phyloP scores from a whole-genome alignment of 2,113 vertebrate species.

The Okapia johnstoni region DNA sequence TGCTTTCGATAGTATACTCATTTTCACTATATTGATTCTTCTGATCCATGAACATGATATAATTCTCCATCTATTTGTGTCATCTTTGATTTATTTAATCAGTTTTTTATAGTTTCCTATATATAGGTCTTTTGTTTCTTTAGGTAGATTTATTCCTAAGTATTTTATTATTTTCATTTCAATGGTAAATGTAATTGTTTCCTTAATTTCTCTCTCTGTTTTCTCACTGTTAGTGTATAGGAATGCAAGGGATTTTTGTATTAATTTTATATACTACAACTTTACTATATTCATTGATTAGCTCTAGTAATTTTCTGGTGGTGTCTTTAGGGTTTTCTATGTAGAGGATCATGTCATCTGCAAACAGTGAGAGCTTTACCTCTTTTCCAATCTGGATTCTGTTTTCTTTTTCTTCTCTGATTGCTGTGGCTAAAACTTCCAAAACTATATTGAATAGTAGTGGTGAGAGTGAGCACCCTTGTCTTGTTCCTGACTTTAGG shows the following conservation, averaged over 20 bases:
- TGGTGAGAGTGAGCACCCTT: neutral
- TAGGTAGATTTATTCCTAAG: neutral
- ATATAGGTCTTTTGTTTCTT: neutral
- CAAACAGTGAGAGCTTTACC: neutral
- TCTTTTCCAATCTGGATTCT: neutral
- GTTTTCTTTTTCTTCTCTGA: neutral
- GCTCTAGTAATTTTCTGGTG: neutral
- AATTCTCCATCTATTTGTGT: neutral
- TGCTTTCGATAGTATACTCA: neutral
- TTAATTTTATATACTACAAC: neutral
- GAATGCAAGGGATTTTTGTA: neutral
- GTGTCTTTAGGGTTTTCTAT: neutral
- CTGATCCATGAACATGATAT: neutral
- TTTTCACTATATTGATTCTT: neutral
- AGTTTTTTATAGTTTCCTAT: neutral
- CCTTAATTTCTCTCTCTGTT: neutral
- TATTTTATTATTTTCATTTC: neutral
- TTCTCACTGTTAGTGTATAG: neutral
- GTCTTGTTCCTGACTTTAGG: neutral
- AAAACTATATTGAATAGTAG: neutral
- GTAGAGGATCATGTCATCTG: neutral
- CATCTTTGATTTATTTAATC: neutral
- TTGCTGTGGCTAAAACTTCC: neutral
- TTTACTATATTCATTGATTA: neutral
- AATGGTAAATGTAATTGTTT: neutral